Percentiles rank a stretch among this genome's conserved stretches.
Evolutionary conservation across 2,113 vertebrate genomes (phyloP).

Genomic region (Amia ocellicauda): DNA sequence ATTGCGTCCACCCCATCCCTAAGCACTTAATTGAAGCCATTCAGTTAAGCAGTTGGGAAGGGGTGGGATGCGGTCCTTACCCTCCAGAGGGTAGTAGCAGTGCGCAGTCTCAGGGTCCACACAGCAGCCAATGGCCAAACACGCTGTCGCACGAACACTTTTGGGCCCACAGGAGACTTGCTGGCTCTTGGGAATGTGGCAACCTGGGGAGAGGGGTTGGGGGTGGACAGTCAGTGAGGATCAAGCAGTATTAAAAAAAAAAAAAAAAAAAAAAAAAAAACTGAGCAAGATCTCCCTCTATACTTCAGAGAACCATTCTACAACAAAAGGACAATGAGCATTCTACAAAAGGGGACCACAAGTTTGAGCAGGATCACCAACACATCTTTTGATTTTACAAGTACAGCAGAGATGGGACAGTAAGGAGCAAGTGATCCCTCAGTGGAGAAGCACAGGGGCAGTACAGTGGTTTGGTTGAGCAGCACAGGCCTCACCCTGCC

Average conservation of each 20-base stretch:
- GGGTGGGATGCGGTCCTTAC: no score
- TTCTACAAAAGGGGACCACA: background rate
- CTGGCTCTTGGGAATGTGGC: slow-evolving; percentile 31
- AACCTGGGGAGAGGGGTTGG: slow-evolving; percentile 37
- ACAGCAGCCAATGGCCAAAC: slow-evolving; percentile 53
- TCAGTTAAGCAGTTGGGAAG: no score
- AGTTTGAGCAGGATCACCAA: background rate
- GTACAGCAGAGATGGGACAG: background rate
- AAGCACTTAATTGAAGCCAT: no score
- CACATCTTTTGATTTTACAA: background rate
- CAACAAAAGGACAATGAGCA: background rate
- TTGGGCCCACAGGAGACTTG: slow-evolving; percentile 33
- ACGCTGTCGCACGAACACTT: slow-evolving; percentile 20
- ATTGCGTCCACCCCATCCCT: no score
- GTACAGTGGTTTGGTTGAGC: background rate
- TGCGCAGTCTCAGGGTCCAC: background rate
- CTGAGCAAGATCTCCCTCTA: no score
- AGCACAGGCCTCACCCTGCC: slow-evolving; percentile 13
- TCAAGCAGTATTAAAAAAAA: no score
- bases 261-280: no score
- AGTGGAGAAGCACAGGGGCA: no score
- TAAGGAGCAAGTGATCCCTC: background rate
- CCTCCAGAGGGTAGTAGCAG: slow-evolving; percentile 62
- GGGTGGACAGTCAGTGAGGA: no score
- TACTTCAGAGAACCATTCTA: background rate